A percentile compares a stretch with the other conserved stretches of the same genome.
Evolutionary conservation across 2,797 vertebrate genomes (phyloP).

Genomic region (Peromyscus nudipes): DNA sequence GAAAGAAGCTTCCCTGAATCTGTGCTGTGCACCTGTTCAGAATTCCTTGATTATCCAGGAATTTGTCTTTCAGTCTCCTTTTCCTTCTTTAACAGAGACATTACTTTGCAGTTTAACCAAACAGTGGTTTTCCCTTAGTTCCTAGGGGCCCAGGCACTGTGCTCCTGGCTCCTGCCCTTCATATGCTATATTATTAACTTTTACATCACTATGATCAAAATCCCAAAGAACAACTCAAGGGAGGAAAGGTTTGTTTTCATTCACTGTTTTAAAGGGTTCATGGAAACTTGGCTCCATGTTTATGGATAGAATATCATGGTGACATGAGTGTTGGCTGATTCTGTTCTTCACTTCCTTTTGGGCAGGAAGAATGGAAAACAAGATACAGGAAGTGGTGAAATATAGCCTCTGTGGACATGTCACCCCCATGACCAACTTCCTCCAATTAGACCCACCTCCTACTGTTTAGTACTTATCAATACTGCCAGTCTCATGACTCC

Average conservation of each 20-base stretch:
- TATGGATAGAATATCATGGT: neutral
- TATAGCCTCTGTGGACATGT: neutral
- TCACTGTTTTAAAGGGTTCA: neutral
- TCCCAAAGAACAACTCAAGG: neutral
- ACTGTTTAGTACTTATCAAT: neutral
- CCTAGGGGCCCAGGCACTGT: neutral
- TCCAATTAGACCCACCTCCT: neutral
- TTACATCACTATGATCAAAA: neutral
- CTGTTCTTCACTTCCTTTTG: neutral
- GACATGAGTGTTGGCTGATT: neutral
- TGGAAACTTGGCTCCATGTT: neutral
- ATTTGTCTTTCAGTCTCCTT: neutral
- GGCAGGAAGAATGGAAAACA: neutral
- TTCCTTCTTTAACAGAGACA: neutral
- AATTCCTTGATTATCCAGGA: neutral
- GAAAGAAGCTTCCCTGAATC: neutral
- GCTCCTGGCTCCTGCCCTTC: neutral
- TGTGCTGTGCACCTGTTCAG: neutral
- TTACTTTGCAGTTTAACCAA: neutral
- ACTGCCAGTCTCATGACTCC: neutral
- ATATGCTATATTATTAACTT: neutral
- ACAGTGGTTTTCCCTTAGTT: neutral
- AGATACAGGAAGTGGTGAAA: neutral
- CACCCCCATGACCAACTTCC: neutral
- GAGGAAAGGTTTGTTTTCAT: neutral